phyloP scores from a whole-genome alignment of 2,888 invertebrate species.

The Nezara viridula region DNA sequence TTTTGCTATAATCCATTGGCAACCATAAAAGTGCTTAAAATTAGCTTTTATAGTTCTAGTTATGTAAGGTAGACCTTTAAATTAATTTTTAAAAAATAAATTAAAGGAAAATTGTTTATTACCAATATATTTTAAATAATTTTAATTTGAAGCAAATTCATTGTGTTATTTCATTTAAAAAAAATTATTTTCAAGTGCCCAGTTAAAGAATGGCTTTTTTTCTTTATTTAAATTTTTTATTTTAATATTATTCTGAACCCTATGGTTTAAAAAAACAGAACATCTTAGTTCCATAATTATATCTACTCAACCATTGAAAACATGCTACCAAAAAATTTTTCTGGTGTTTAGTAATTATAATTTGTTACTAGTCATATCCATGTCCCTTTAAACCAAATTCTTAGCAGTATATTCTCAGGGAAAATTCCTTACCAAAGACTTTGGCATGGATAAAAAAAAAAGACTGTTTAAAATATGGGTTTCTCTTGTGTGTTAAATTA shows the following conservation, averaged over 20 bases:
- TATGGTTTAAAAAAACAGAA: background rate
- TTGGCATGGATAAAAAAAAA: constrained; percentile 40
- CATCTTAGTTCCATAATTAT: background rate
- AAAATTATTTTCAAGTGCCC: constrained; percentile 12
- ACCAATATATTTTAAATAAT: constrained; percentile 9
- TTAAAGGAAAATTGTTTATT: background rate
- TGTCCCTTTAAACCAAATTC: constrained; percentile 32
- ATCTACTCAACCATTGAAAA: background rate
- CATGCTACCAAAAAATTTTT: background rate
- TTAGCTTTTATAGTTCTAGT: constrained; percentile 44
- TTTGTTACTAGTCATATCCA: constrained; percentile 30
- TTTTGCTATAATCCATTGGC: constrained; percentile 43
- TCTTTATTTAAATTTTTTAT: background rate
- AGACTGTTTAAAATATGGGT: constrained; percentile 48
- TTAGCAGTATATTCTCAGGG: constrained; percentile 39
- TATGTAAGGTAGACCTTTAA: background rate
- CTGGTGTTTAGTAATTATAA: background rate
- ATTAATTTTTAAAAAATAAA: background rate
- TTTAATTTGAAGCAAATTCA: background rate
- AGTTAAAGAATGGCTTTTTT: constrained; percentile 50
- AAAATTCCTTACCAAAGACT: constrained; percentile 44
- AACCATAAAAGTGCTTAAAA: constrained; percentile 37
- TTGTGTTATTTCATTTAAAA: background rate
- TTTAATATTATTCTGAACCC: background rate
- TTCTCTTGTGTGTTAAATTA: constrained; percentile 43